Base-by-base conservation (phyloP, 2,888 invertebrate genomes). In the Rhagophthalmus giganteus region DNA sequence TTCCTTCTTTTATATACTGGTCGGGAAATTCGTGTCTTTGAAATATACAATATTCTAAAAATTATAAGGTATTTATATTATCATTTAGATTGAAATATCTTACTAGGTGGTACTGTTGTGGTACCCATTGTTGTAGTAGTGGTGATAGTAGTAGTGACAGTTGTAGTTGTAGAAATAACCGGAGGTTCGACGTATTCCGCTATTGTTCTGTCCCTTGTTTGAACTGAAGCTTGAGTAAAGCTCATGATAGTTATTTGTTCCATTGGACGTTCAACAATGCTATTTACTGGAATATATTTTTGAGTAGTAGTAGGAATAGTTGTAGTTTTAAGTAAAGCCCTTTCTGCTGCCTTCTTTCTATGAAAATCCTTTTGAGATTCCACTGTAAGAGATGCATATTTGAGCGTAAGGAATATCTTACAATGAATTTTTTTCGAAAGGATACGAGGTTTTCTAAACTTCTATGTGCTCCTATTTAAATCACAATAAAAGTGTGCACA, bases 291-390 rank as follows among this genome's bases (percentile, higher is more conserved):
- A 15, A 27, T 51, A 12, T 35, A 34, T 9, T 15, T 35, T 33
- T 77, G 66, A 4, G 45, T 74, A 65, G 38, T 78, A 66, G n/a
- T 76, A 67, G 28, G 73, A 4, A 76, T 72, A 28, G 78, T 73
- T 5, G 77, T 76, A 9, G 79, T 78, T 14, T 76, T 76, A 27
- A 78, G 68, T 59, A 77, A 74, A 31, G 78, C 77, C 56, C 78
- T 67, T 67, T 79, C 79, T 15, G 79, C 77, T 50, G 77, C 73
- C 57, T 77, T 79, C 64, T 78, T 80, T 70, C 83, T 79, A 70
- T 93, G 92, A 73, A 88, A 92, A 75, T 92, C 90, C 71, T 90
- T 89, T 75, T 93, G 92, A 8, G 91, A 87, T 75, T 92, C 91
- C 69, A 91, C 92, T 92, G 77, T 8, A 80, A 80, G 52, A 24